Evolutionary conservation across 2,113 vertebrate genomes (phyloP).

Genomic region (Phasianus colchicus): DNA sequence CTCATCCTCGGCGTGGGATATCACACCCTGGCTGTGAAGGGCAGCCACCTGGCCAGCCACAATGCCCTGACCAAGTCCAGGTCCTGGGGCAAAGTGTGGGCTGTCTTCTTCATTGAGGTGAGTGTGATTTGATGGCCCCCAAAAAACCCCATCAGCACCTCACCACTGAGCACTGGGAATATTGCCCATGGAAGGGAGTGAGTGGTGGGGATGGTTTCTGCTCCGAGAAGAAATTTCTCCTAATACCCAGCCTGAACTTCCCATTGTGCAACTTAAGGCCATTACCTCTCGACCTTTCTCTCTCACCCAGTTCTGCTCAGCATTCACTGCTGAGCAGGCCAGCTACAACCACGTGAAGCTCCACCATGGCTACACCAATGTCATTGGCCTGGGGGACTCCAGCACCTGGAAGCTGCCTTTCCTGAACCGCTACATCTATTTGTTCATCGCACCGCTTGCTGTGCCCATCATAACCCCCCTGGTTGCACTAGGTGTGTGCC

Average conservation of each 20-base stretch:
- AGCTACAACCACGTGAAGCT: conserved; percentile 88
- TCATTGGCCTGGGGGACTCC: conserved; percentile 92
- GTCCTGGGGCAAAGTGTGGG: conserved; percentile 85
- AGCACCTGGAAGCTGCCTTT: conserved; percentile 90
- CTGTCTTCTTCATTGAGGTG: conserved; percentile 94
- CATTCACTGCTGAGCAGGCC: conserved; percentile 82
- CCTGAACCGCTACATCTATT: conserved; percentile 86
- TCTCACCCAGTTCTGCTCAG: conserved; percentile 85
- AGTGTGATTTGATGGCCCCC: neutral
- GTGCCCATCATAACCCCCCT: conserved; percentile 89
- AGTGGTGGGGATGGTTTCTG: neutral
- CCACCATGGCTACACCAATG: conserved; percentile 92
- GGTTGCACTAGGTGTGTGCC: conserved; percentile 84
- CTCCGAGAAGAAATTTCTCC: too few relatives aligned
- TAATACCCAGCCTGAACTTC: too few relatives aligned
- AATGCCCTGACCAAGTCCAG: conserved; percentile 85
- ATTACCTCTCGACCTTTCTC: neutral
- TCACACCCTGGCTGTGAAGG: conserved; percentile 86
- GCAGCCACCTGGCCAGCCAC: conserved; percentile 91
- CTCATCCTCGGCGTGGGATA: conserved; percentile 84
- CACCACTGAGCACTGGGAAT: neutral
- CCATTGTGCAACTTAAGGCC: too few relatives aligned
- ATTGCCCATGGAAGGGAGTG: too few relatives aligned
- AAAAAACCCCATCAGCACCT: neutral
- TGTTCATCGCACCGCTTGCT: conserved; percentile 87